Base-by-base conservation (phyloP, 2,797 vertebrate genomes). In the Atherinosoma microstoma region DNA sequence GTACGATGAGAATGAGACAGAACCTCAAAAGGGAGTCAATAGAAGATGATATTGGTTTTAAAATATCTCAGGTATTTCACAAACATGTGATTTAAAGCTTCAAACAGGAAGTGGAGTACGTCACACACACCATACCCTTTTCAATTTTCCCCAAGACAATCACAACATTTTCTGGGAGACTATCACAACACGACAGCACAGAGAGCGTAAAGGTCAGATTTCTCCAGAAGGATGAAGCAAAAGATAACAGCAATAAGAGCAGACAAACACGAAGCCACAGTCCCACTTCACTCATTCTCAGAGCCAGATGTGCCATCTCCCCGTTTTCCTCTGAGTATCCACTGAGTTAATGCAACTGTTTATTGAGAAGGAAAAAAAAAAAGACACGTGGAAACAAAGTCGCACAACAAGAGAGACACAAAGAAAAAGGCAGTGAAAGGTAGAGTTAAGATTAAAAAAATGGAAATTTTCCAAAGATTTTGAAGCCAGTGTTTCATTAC, bases 171-270 rank as follows among this genome's bases (percentile, higher is more conserved):
- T 70, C 58, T 66, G 51, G 3, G 32, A 72, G 75, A 87, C 72
- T 79, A 82, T 79, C 84, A 68, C 73, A 82, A 74, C 67, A 64
- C 27, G 3, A 64, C 59, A 40, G 64, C 74, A 70, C 30, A 63
- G 58, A 59, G 58, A 56, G 36, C 35, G n/a, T 69, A 89, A 91
- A 93, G 87, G 88, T 90, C 90, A 89, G 49, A 24, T 64, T 74
- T 80, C 79, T 76, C 58, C 51, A 73, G 67, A 60, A 67, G 57
- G 53, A 63, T 7, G 18, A 75, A 58, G 53, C 73, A 60, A 78
- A 71, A 57, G 40, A 74, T 54, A 38, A 64, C 54, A 34, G 59
- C 54, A 67, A 70, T 67, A 64, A 67, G 38, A 80, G 69, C 49
- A 42, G 58, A 81, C 30, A 63, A 32, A 53, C 57, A 35, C 40